phyloP scores from a whole-genome alignment of 2,113 vertebrate genomes.

The Anolis sagrei region DNA sequence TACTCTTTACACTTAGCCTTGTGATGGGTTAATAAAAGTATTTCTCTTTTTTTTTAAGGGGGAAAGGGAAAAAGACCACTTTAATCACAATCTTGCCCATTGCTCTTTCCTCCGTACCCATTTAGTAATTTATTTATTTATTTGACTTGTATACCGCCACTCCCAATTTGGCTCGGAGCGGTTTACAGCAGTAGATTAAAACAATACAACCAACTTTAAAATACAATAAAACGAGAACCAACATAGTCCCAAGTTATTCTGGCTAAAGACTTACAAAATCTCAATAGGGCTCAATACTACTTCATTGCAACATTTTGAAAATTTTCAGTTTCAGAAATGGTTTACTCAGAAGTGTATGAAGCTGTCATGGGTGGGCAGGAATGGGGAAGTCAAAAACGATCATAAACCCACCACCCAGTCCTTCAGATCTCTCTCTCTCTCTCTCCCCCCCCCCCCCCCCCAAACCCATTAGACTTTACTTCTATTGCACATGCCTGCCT shows the following conservation, averaged over 20 bases:
- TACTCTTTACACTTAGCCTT: not conserved
- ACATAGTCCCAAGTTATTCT: too few relatives aligned
- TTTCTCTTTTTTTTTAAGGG: not conserved
- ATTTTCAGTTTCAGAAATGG: not conserved
- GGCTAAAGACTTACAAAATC: not conserved
- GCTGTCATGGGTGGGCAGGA: not conserved
- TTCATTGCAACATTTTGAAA: not conserved
- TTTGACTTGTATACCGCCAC: too few relatives aligned
- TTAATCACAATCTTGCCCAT: not conserved
- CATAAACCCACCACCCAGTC: not conserved
- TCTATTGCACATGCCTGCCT: not conserved
- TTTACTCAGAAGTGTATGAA: not conserved
- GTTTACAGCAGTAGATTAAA: too few relatives aligned
- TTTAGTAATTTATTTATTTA: too few relatives aligned
- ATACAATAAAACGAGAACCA: too few relatives aligned
- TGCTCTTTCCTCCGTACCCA: not conserved
- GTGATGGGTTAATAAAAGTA: not conserved
- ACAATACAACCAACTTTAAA: too few relatives aligned
- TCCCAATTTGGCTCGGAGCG: too few relatives aligned
- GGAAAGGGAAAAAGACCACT: too few relatives aligned
- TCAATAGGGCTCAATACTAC: not conserved
- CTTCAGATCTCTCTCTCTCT: not conserved
- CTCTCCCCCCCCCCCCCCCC: too few relatives aligned
- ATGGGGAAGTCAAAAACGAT: too few relatives aligned
- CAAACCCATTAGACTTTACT: not conserved